phyloP scores from a whole-genome alignment of 2,113 vertebrate species.

The Podarcis cretensis region DNA sequence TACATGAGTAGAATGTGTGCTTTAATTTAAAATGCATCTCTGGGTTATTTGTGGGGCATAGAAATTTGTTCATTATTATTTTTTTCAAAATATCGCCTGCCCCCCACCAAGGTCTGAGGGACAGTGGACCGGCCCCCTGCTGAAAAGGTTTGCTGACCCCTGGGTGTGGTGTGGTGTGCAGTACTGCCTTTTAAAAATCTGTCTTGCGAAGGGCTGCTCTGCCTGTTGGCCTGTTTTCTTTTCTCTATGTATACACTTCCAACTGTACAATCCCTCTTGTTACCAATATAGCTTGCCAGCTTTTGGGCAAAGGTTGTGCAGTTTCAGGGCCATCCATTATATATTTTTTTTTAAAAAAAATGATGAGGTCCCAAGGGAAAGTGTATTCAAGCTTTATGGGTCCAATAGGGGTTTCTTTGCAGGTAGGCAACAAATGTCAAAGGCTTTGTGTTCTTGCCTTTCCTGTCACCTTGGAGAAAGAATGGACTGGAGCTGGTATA shows the following conservation, averaged over 20 bases:
- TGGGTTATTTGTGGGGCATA: no score
- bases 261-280: constrained; percentile 2
- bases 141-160: no score
- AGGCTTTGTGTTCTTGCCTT: constrained; percentile 29
- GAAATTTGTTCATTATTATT: no score
- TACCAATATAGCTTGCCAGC: not conserved
- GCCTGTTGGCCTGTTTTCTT: not conserved
- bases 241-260: accelerated
- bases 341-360: not conserved
- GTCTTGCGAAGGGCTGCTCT: not conserved
- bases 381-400: not conserved
- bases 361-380: not conserved
- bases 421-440: not conserved
- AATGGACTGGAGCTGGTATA: constrained; percentile 9
- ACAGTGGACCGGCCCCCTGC: no score
- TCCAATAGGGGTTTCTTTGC: not conserved
- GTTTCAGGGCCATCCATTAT: not conserved
- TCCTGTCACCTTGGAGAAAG: constrained; percentile 9
- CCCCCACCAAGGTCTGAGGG: no score
- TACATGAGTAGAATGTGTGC: no score
- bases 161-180: not conserved
- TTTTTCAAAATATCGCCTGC: no score
- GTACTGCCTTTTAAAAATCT: not conserved
- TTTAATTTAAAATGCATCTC: no score
- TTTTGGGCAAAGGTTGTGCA: constrained; percentile 18